Conservation (phyloP, 2,797 vertebrate genomes). For the Saxicola maurus region DNA sequence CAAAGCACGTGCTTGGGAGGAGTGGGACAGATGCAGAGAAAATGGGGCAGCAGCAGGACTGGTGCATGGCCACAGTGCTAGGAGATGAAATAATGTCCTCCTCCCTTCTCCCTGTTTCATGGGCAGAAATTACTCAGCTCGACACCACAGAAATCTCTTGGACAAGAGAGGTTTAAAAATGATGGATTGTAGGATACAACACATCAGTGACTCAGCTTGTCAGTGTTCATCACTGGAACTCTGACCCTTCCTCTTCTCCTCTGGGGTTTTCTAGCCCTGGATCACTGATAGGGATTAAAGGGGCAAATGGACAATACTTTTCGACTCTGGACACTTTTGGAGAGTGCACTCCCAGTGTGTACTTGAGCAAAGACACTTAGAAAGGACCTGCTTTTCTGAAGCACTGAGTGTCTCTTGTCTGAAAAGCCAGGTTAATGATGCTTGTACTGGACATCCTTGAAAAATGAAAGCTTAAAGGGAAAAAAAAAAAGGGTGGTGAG, state of each 20-base stretch:
- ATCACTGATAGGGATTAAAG: neutral
- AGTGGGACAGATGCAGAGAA: neutral
- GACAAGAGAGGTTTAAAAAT: constrained; percentile 2
- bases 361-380: neutral
- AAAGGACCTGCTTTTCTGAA: neutral
- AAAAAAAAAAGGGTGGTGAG: neutral
- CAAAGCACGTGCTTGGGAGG: neutral
- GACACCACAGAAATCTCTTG: neutral
- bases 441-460: neutral
- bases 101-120: neutral
- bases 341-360: neutral
- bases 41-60: neutral
- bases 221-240: neutral
- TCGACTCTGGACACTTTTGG: neutral
- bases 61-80: neutral
- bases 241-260: neutral
- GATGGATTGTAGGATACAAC: neutral
- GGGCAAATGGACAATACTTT: neutral
- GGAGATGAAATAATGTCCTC: neutral
- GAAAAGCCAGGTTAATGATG: neutral
- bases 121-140: constrained; percentile 26
- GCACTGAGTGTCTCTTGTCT: neutral
- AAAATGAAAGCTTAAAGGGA: neutral
- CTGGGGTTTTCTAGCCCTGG: neutral
- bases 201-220: constrained; percentile 20